Evolutionary conservation across 2,888 invertebrate species (phyloP).

Genomic region (Drosophila melanosoma): DNA sequence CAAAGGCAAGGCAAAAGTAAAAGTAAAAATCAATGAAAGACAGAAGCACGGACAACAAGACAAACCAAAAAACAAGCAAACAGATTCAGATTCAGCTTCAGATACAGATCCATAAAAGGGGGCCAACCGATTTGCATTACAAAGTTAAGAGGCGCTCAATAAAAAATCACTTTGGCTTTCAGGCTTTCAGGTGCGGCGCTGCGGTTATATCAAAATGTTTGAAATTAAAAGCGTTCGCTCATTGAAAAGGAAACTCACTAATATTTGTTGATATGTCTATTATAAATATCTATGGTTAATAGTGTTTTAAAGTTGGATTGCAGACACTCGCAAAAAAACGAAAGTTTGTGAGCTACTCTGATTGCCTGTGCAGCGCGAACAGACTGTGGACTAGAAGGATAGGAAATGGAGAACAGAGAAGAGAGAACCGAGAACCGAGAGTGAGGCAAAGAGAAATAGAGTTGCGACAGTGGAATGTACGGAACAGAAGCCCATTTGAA

Average conservation of each 20-base stretch:
- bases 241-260: conserved; percentile 17
- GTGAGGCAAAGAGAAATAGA: background rate
- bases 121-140: conserved; percentile 63
- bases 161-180: conserved; percentile 60
- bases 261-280: conserved; percentile 30
- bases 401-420: background rate
- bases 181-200: conserved; percentile 27
- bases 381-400: conserved; percentile 1
- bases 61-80: conserved; percentile 6
- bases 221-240: conserved; percentile 59
- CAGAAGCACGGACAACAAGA: conserved; percentile 30
- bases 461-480: conserved; percentile 25
- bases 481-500: conserved; percentile 70
- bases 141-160: conserved; percentile 60
- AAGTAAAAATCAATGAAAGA: conserved; percentile 53
- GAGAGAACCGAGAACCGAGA: background rate
- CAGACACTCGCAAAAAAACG: conserved; percentile 31
- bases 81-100: background rate
- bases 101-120: background rate
- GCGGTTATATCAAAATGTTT: conserved; percentile 42
- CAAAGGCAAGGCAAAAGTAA: conserved; percentile 29
- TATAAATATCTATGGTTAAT: conserved; percentile 47
- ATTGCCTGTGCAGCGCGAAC: conserved; percentile 33
- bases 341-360: conserved; percentile 52
- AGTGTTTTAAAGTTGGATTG: conserved; percentile 42